Percentiles rank a stretch among this genome's conserved stretches.
phyloP scores from a whole-genome alignment of 1,140 invertebrate species.

The Pseudomyrmex concolor region DNA sequence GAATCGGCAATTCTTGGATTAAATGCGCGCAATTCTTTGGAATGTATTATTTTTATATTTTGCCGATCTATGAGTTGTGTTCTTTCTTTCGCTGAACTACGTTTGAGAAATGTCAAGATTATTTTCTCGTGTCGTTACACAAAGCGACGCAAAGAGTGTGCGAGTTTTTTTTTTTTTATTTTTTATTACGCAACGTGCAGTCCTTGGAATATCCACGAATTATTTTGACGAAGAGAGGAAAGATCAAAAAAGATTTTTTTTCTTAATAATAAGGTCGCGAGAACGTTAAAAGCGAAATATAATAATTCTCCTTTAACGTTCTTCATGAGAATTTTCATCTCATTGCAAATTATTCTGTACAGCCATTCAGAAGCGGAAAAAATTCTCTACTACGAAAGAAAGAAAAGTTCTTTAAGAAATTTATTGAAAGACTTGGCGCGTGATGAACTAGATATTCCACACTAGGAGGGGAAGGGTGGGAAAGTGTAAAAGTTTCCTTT shows the following conservation, averaged over 20 bases:
- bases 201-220: neutral
- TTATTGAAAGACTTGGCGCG: constrained; percentile 25
- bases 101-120: constrained; percentile 8
- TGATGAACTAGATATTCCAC: constrained; percentile 8
- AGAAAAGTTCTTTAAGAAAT: constrained; percentile 32
- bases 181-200: no score
- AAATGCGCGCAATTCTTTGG: constrained; percentile 2
- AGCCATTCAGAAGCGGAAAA: constrained; percentile 3
- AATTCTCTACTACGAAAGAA: constrained; percentile 9
- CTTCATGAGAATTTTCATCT: constrained; percentile 13
- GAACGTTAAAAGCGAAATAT: constrained; percentile 3
- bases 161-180: neutral
- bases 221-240: neutral
- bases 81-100: neutral
- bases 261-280: neutral
- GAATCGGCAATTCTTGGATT: constrained; percentile 32
- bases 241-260: neutral
- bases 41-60: constrained; percentile 20
- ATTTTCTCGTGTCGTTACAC: neutral
- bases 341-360: neutral
- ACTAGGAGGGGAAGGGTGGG: neutral
- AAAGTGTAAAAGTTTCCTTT: constrained; percentile 32
- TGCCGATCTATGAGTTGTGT: constrained; percentile 2
- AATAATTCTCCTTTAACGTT: constrained; percentile 1
- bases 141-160: neutral